Conservation (phyloP, 1,140 invertebrate genomes). For the Pinna nobilis region DNA sequence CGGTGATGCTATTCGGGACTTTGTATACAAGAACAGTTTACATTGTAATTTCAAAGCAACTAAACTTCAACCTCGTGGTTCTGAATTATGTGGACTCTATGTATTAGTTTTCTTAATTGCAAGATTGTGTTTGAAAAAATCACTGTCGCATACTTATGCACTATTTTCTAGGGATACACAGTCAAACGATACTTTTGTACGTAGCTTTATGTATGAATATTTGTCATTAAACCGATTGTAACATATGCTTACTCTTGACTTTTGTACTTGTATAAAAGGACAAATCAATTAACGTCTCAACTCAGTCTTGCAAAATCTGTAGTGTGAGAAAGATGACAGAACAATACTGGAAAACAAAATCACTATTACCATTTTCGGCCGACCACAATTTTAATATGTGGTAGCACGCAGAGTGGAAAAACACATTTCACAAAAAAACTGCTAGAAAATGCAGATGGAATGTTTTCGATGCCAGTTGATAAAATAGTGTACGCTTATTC, state of each 20-base stretch:
- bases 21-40: slow-evolving; percentile 13
- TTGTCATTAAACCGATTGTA: not conserved
- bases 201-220: not conserved
- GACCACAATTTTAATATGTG: slow-evolving; percentile 27
- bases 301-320: not conserved
- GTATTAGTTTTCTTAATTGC: not conserved
- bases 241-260: not conserved
- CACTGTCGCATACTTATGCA: not conserved
- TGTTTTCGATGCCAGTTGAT: slow-evolving; percentile 17
- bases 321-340: not conserved
- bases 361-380: slow-evolving; percentile 11
- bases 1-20: not conserved
- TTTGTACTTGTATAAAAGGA: not conserved
- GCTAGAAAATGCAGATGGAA: slow-evolving; percentile 17
- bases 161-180: slow-evolving; percentile 2
- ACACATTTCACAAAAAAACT: slow-evolving; percentile 17
- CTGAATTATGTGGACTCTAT: slow-evolving; percentile 7
- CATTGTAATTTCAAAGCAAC: not conserved
- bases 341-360: slow-evolving; percentile 11
- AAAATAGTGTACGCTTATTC: slow-evolving; percentile 30
- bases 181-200: not conserved
- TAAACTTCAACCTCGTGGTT: not conserved
- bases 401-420: slow-evolving; percentile 31
- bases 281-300: not conserved
- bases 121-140: slow-evolving; percentile 5